Evolutionary conservation across 2,797 vertebrate genomes (phyloP), one percentile per base, ranked within the genome.

Genomic region (Anguilla anguilla): DNA sequence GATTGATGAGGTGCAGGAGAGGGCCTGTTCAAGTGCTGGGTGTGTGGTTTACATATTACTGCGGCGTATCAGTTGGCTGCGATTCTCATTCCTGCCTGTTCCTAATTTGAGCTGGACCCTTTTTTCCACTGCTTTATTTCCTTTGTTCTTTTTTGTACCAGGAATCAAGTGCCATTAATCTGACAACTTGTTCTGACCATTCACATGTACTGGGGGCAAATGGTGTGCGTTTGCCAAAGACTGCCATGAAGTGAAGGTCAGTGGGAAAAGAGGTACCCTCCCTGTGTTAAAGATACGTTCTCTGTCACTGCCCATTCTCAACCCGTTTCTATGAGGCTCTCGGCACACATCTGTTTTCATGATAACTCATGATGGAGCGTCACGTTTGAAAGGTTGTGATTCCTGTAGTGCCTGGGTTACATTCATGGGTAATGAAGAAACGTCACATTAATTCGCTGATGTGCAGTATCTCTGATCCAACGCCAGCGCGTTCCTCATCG

Each of bases 401-500:
- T 69, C 31, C 81, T 19, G 17, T 43, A 35, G 46, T n/a, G 64
- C 83, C 72, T 49, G 83, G 55, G 72, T 49, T 69, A 55, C 3
- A 3, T 84, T 86, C 91, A 25, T 86, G 88, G 88, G 83, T 77
- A 85, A 31, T 87, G 69, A 86, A 51, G 77, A 90, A 86, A 84
- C 87, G 89, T 90, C 90, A 86, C 46, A 67, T 90, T 55, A 88
- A 88, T 84, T 89, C 88, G 90, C 89, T 89, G 88, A 91, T 49
- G 25, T 6, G 13, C 6, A 82, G 89, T 82, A 3, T 79, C 72
- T 85, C 35, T 79, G 39, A 88, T 64, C 51, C 39, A 25, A 35
- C 35, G 82, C 86, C 82, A 72, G 51, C 43, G 67, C 39, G 82
- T 49, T 59, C 35, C 77, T 46, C 39, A 3, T 83, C 51, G 72